Base-by-base conservation (phyloP, 2,888 invertebrate genomes). In the Agrochola circellaris region DNA sequence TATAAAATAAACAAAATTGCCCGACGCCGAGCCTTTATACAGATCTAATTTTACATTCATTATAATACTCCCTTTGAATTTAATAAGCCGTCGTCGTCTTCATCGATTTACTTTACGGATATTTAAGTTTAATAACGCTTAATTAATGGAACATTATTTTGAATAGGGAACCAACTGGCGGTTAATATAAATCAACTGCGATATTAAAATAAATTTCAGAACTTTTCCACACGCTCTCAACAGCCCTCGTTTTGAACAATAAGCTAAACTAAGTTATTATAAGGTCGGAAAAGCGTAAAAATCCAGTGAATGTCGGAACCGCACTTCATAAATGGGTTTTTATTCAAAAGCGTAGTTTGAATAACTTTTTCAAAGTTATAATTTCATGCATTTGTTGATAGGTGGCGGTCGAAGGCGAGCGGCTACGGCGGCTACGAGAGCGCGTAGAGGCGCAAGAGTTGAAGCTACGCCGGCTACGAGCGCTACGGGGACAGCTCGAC, bases 371-470 rank as follows among this genome's bases (percentile, higher is more conserved):
- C 38, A 26, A 34, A 72, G 26, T 72, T 38, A 15, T 81, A 69
- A 74, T 81, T 38, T 64, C 38, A 73, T 71, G 45, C 26, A 75
- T 86, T 83, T 84, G 77, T 82, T 76, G 68, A 76, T 94, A 97
- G 97, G 97, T 98, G 93, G 98, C 98, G 87, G 98, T 98, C 77
- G 99, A 99, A 95, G 98, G 98, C 91, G 99, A 99, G 94, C 97
- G 99, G 88, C 97, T 99, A 92, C 97, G 98, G 81, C 97, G 99
- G 93, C 97, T 99, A 92, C 97, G 99, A 89, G 99, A 99, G 93
- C 98, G 99, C 89, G 99, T 99, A 90, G 99, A 99, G 95, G 98
- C 99, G 85, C 99, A 99, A 95, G 99, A 99, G 97, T 97, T 99
- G 93, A 99, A 99, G 96, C 97, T 99, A 94, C 97, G 99, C 90